Conservation (phyloP, 2,113 vertebrate genomes). For the Ciconia maguari region DNA sequence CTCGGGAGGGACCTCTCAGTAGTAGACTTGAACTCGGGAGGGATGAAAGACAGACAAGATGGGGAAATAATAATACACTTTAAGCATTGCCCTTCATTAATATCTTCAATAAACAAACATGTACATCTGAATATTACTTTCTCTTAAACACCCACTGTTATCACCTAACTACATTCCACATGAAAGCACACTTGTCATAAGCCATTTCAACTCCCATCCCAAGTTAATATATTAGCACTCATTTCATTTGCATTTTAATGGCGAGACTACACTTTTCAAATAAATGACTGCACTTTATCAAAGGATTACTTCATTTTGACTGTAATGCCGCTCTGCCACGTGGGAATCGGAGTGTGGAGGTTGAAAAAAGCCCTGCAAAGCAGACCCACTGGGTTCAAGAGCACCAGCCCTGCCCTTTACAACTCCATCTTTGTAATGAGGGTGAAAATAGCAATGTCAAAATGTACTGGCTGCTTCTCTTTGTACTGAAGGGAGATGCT, state of each 20-base stretch:
- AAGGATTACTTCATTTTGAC: slow-evolving; percentile 67
- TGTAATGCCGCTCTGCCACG: background rate
- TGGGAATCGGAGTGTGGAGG: background rate
- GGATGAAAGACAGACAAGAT: slow-evolving; percentile 34
- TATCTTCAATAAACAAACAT: slow-evolving; percentile 64
- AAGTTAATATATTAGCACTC: slow-evolving; percentile 69
- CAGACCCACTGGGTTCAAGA: background rate
- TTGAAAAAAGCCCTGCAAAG: background rate
- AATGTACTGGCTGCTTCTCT: background rate
- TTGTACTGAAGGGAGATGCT: background rate
- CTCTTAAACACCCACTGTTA: slow-evolving; percentile 26
- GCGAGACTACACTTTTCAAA: slow-evolving; percentile 60
- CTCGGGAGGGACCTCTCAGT: background rate
- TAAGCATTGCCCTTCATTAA: slow-evolving; percentile 46
- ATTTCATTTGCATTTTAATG: slow-evolving; percentile 78
- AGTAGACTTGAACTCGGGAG: background rate
- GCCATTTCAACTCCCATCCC: slow-evolving; percentile 54
- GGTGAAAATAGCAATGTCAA: background rate
- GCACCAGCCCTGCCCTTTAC: background rate
- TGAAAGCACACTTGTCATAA: slow-evolving; percentile 68
- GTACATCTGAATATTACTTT: background rate
- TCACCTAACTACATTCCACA: slow-evolving; percentile 64
- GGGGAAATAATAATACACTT: slow-evolving; percentile 11
- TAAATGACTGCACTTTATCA: slow-evolving; percentile 69
- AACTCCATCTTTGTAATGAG: background rate